phyloP scores from a whole-genome alignment of 2,797 vertebrate species.

The Epinephelus awoara region DNA sequence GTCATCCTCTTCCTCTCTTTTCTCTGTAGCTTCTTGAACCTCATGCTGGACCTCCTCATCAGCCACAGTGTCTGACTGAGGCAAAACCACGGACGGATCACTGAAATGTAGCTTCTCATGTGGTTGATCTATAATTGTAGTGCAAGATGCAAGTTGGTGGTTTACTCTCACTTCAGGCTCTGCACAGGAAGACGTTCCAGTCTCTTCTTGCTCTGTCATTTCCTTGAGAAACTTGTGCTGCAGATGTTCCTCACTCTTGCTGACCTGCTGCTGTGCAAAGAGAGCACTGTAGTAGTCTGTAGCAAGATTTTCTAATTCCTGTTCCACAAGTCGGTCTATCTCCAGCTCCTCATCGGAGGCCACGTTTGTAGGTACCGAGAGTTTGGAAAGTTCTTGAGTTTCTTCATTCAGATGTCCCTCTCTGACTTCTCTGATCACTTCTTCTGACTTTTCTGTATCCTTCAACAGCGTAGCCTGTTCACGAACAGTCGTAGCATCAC shows the following conservation, averaged over 20 bases:
- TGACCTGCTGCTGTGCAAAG: slow-evolving; percentile 55
- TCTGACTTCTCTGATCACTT: not conserved
- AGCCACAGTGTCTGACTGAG: slow-evolving; percentile 6
- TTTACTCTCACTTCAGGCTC: slow-evolving; percentile 21
- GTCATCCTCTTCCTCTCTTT: slow-evolving; percentile 59
- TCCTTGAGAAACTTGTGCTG: not conserved
- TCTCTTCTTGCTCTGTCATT: slow-evolving; percentile 22
- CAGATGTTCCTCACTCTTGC: not conserved
- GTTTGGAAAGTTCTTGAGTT: slow-evolving; percentile 37
- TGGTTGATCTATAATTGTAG: slow-evolving; percentile 15
- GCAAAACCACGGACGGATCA: slow-evolving; percentile 2
- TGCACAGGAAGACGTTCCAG: not conserved
- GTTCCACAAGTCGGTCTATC: slow-evolving; percentile 71
- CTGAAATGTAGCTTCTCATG: slow-evolving; percentile 21
- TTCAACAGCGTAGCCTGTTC: not conserved
- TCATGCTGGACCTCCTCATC: slow-evolving; percentile 30
- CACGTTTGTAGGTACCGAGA: not conserved
- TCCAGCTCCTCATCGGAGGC: slow-evolving; percentile 66
- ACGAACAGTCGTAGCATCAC: not conserved
- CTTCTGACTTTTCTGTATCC: slow-evolving; percentile 27
- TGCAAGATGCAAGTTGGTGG: slow-evolving; percentile 3
- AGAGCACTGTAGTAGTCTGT: slow-evolving; percentile 61
- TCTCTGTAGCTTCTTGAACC: slow-evolving; percentile 42
- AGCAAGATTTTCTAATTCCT: slow-evolving; percentile 71
- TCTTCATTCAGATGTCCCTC: slow-evolving; percentile 50